These are phyloP conservation scores for Arremon aurantiirostris DNA, from an alignment of 2,797 vertebrate species.

Conservation along the genomic window DNA sequence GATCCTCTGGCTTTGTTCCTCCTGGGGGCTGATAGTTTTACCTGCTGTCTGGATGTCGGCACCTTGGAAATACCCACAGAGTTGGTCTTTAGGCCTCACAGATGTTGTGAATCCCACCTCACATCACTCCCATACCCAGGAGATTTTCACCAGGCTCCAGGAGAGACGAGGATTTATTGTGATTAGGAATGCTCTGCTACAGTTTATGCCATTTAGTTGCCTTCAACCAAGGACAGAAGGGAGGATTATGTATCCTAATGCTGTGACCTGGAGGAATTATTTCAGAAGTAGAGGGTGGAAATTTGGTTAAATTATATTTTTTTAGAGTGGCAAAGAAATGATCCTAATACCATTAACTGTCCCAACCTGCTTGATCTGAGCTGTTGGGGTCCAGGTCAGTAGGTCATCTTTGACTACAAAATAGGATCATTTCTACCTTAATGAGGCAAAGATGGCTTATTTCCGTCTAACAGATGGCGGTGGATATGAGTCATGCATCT, in stretches of 20 bases:
- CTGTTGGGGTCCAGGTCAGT: constrained; percentile 32
- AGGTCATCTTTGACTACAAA: constrained; percentile 34
- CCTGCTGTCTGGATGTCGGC: neutral
- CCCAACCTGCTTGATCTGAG: constrained; percentile 7
- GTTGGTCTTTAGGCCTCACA: neutral
- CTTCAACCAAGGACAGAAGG: neutral
- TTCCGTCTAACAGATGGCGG: constrained; percentile 23
- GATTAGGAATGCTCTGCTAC: neutral
- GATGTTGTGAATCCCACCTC: neutral
- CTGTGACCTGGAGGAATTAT: neutral
- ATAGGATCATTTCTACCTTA: constrained; percentile 53
- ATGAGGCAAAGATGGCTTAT: constrained; percentile 57
- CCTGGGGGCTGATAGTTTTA: neutral
- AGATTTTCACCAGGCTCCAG: neutral
- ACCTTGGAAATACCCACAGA: neutral
- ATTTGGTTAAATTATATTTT: neutral
- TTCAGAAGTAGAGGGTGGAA: neutral
- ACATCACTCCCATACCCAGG: neutral
- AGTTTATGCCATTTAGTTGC: neutral
- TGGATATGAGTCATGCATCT: constrained; percentile 41
- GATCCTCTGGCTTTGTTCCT: neutral
- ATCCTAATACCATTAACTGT: neutral
- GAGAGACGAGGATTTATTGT: neutral
- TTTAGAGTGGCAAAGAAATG: neutral
- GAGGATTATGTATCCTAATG: neutral